phyloP scores from a whole-genome alignment of 1,140 invertebrate species.

The Ceratoteleas bidentatus region DNA sequence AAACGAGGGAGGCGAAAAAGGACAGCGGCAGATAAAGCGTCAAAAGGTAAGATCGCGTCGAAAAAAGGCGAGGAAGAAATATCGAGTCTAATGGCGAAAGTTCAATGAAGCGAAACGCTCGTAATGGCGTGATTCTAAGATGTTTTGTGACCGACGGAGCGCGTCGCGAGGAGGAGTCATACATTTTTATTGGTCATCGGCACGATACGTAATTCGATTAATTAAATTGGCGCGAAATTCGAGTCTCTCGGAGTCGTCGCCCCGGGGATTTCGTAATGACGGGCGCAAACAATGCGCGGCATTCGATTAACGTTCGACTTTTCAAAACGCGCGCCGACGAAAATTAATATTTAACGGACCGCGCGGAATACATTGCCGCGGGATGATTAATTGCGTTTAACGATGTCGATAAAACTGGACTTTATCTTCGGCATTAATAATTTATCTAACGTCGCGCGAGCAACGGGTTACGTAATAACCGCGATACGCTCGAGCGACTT shows the following conservation, averaged over 20 bases:
- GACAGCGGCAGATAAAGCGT: slow-evolving; percentile 23
- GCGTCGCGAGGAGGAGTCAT: slow-evolving; percentile 5
- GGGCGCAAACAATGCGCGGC: not conserved
- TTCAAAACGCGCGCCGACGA: not conserved
- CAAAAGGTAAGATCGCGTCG: slow-evolving; percentile 26
- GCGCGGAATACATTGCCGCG: not conserved
- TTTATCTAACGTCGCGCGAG: slow-evolving; percentile 23
- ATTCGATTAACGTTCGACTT: slow-evolving; percentile 6
- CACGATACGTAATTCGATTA: slow-evolving; percentile 22
- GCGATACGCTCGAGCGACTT: not conserved
- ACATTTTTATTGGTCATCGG: slow-evolving; percentile 30
- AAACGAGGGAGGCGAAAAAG: slow-evolving; percentile 9
- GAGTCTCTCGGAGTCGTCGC: not conserved
- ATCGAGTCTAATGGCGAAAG: slow-evolving; percentile 31
- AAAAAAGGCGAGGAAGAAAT: slow-evolving; percentile 28
- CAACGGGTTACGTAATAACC: slow-evolving; percentile 29
- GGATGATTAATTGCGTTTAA: slow-evolving; percentile 41
- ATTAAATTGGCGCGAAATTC: slow-evolving; percentile 37
- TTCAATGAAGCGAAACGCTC: slow-evolving; percentile 44
- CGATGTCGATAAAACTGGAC: slow-evolving; percentile 32
- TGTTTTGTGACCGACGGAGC: slow-evolving; percentile 30
- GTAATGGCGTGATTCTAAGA: slow-evolving; percentile 39
- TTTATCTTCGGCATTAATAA: slow-evolving; percentile 34
- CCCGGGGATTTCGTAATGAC: slow-evolving; percentile 2
- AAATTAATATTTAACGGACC: slow-evolving; percentile 18